Percentiles rank a stretch among this genome's conserved stretches.
Evolutionary conservation across 1,140 invertebrate species (phyloP).

Genomic region (Littorina saxatilis): DNA sequence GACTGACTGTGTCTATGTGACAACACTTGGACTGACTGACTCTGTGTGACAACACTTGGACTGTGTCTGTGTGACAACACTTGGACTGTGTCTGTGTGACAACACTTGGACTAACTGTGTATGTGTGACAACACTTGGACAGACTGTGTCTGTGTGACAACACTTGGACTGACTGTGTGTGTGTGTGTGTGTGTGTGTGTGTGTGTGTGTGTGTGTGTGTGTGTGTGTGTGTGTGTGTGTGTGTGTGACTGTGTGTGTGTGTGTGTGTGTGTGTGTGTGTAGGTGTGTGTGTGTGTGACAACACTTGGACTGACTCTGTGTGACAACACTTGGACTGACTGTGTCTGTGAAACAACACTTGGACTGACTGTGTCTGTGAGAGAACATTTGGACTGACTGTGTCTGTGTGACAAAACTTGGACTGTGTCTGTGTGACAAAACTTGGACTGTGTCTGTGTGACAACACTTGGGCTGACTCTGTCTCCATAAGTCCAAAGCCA

Average conservation of each 20-base stretch:
- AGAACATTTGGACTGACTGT: not conserved
- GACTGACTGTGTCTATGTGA: too few relatives aligned
- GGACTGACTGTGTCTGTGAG: too few relatives aligned
- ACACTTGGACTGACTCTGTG: too few relatives aligned
- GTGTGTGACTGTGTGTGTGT: not conserved
- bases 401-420: not conserved
- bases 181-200: constrained; percentile 5
- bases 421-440: not conserved
- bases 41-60: too few relatives aligned
- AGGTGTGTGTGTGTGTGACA: constrained; percentile 15
- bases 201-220: too few relatives aligned
- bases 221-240: not conserved
- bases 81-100: not conserved
- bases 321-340: too few relatives aligned
- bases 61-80: not conserved
- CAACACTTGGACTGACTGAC: too few relatives aligned
- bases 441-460: not conserved
- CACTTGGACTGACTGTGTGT: not conserved
- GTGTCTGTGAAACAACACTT: too few relatives aligned
- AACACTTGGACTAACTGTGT: too few relatives aligned
- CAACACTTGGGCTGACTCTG: not conserved
- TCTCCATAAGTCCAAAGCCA: too few relatives aligned
- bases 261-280: constrained; percentile 14
- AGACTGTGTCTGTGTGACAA: not conserved
- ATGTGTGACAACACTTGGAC: not conserved